Evolutionary conservation across 2,797 vertebrate genomes (phyloP), one percentile per base, ranked within the genome.

Genomic region (Coranthus polyacanthus): DNA sequence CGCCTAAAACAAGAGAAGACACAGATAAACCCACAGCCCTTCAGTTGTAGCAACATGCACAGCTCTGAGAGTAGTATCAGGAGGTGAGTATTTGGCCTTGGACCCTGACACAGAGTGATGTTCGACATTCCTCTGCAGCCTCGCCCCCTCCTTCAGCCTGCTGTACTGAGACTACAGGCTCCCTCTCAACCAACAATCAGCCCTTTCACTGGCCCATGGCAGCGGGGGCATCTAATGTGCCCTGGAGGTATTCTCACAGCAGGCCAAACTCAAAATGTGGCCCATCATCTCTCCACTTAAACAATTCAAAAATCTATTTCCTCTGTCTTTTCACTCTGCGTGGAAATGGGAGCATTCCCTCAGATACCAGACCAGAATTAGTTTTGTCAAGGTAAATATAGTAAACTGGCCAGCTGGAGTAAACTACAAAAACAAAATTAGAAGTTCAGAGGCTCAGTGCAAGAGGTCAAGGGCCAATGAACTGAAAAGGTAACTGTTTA

Each of bases 171-270:
- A 68, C 36, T 61, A 59, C 54, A 73, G 68, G 56, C 84, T 78
- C 45, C 65, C 68, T 85, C 79, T 84, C 61, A 29, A 79, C 56
- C 81, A 86, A 93, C 93, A 92, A 91, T 91, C 83, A 54, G 58
- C 47, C 75, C 90, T 82, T 92, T 94, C 91, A 92, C 77, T 63
- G 50, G 54, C 51, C 57, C 38, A 20, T 13, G 54, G 74, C 76
- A 72, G 78, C 68, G 1, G 34, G 17, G 82, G 67, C 73, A 63
- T 81, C 76, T 63, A 86, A 74, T 60, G 38, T 57, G 71, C 45
- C 82, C 77, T 44, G 51, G 68, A 83, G 83, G 67, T 63, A 73
- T 84, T 78, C 81, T 79, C 60, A 53, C 54, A 66, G 29, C 43
- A n/a, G 36, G 69, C 66, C 68, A 78, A 56, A 69, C 55, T 50